Percentiles rank a stretch among this genome's conserved stretches.
Conservation (phyloP, 2,888 invertebrate species). For the Meandrusa payeni region DNA sequence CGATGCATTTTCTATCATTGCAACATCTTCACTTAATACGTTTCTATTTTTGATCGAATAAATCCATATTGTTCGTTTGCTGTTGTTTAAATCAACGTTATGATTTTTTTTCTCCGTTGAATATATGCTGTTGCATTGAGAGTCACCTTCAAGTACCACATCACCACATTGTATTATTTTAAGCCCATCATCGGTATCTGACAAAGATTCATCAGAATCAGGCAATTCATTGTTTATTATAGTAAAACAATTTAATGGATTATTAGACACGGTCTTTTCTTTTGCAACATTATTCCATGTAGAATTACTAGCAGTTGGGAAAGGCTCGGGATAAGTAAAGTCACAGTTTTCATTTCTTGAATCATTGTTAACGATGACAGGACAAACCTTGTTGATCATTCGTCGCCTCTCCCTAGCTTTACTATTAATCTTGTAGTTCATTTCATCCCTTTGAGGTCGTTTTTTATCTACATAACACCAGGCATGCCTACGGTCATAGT, state of each 20-base stretch:
- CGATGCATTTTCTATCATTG: slow-evolving; percentile 39
- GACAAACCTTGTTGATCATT: slow-evolving; percentile 29
- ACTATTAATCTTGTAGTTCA: slow-evolving; percentile 38
- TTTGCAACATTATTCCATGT: slow-evolving; percentile 1
- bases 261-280: slow-evolving; percentile 31
- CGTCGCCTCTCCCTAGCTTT: slow-evolving; percentile 44
- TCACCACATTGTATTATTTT: slow-evolving; percentile 34
- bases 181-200: slow-evolving; percentile 38
- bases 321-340: slow-evolving; percentile 18
- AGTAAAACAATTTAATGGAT: slow-evolving; percentile 48
- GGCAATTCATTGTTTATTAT: slow-evolving; percentile 42
- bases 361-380: slow-evolving; percentile 14
- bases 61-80: slow-evolving; percentile 56
- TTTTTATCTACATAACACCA: slow-evolving; percentile 41
- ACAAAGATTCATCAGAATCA: slow-evolving; percentile 44
- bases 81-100: slow-evolving; percentile 36
- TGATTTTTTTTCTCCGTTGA: too few species aligned
- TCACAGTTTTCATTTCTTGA: slow-evolving; percentile 8
- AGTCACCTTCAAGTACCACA: slow-evolving; percentile 26
- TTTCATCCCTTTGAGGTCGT: slow-evolving; percentile 27
- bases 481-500: slow-evolving; percentile 32
- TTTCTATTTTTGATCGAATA: slow-evolving; percentile 62
- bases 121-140: slow-evolving; percentile 32
- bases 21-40: slow-evolving; percentile 44
- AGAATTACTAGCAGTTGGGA: slow-evolving; percentile 17